Evolutionary conservation across 2,113 vertebrate genomes (phyloP).

Genomic region (Illadopsis cleaveri): DNA sequence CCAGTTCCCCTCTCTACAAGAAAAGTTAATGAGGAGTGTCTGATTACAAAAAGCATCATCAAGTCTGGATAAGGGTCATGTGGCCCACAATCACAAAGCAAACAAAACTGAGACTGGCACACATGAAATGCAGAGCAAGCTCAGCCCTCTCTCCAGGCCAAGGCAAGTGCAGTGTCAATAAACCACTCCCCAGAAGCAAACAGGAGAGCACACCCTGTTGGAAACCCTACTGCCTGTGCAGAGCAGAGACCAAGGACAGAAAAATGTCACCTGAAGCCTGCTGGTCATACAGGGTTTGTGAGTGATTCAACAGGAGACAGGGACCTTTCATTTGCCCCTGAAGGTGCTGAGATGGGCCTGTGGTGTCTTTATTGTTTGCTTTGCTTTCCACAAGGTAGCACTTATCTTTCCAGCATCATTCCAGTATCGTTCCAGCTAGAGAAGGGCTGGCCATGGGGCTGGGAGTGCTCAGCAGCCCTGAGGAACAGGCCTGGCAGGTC

Average conservation of each 20-base stretch:
- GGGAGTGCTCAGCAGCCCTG: neutral
- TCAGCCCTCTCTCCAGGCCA: neutral
- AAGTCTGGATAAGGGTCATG: neutral
- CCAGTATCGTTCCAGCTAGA: neutral
- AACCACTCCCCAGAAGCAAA: slow-evolving; percentile 18
- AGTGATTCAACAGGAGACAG: accelerated
- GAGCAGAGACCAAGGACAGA: neutral
- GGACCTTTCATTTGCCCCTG: neutral
- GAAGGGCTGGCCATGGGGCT: neutral
- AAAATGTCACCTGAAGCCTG: neutral
- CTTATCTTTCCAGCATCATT: neutral
- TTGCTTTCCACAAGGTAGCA: neutral
- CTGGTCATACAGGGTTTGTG: neutral
- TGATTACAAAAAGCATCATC: neutral
- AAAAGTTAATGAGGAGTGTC: neutral
- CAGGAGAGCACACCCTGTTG: neutral
- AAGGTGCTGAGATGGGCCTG: neutral
- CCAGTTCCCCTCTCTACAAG: neutral
- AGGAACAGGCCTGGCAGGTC: neutral
- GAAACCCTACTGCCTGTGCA: neutral
- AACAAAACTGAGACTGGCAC: neutral
- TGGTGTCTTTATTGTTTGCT: neutral
- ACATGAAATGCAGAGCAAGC: neutral
- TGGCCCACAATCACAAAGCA: neutral
- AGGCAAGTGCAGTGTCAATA: neutral